Conservation (phyloP, 37 sponge, comb jelly and placozoan genomes). For the Aplysina aerophoba region DNA sequence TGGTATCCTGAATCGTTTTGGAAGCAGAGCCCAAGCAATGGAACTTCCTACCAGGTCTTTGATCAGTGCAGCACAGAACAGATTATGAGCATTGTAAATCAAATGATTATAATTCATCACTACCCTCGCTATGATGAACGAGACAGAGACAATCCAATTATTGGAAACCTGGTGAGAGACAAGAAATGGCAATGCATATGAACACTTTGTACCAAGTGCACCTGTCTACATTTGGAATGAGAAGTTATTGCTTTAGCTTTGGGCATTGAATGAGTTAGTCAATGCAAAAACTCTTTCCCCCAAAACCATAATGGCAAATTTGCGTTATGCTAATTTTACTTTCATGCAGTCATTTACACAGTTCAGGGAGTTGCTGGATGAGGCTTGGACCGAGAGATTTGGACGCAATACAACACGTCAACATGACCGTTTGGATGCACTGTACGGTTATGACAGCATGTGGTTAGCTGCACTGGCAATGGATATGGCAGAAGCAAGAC, state of each 20-base stretch:
- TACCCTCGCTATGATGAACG: constrained; percentile 32
- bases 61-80: constrained; percentile 7
- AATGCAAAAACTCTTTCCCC: too few relatives aligned
- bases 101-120: constrained; percentile 53
- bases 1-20: constrained; percentile 70
- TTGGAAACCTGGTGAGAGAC: constrained; percentile 32
- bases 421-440: not conserved
- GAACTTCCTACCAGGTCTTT: constrained; percentile 3
- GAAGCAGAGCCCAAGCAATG: not conserved
- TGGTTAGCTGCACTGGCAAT: constrained; percentile 66
- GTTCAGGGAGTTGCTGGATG: not conserved
- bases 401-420: not conserved
- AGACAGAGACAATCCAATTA: constrained; percentile 8
- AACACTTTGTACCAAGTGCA: too few relatives aligned
- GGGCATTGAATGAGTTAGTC: not conserved
- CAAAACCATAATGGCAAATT: too few relatives aligned
- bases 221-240: too few relatives aligned
- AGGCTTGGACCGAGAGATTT: not conserved
- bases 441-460: constrained; percentile 57
- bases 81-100: constrained; percentile 28
- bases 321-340: too few relatives aligned
- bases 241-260: too few relatives aligned
- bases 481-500: constrained; percentile 1
- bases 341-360: not conserved
- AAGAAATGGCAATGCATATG: too few relatives aligned